A percentile compares a stretch with the other conserved stretches of the same genome.
phyloP scores from a whole-genome alignment of 1,140 invertebrate genomes.

The Drosophila ohnishii region DNA sequence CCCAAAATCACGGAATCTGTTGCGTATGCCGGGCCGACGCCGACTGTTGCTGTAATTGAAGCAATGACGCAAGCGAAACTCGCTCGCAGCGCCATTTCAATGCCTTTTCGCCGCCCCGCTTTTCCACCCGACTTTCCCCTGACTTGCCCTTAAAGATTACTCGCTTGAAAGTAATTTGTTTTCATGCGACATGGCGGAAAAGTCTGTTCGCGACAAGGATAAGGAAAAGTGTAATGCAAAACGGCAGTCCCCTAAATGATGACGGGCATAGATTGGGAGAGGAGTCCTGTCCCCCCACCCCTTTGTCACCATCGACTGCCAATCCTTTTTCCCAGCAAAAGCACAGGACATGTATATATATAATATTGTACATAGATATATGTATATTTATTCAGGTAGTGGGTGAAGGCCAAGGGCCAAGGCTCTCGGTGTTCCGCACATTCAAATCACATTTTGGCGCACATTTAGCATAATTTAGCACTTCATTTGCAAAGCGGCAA shows the following conservation, averaged over 20 bases:
- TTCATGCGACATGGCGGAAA: constrained; percentile 45
- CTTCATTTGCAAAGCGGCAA: constrained; percentile 60
- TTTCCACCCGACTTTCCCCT: background rate
- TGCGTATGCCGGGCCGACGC: constrained; percentile 21
- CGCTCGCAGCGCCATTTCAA: constrained; percentile 31
- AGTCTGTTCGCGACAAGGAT: constrained; percentile 44
- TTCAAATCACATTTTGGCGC: constrained; percentile 67
- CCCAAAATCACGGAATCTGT: constrained; percentile 28
- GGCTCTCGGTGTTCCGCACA: constrained; percentile 25
- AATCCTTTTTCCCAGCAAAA: constrained; percentile 12
- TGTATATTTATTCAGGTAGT: background rate
- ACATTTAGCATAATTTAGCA: constrained; percentile 80
- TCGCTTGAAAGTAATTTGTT: constrained; percentile 72
- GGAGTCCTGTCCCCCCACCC: background rate
- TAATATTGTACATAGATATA: background rate
- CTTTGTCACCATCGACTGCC: constrained; percentile 22
- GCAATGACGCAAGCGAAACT: constrained; percentile 71
- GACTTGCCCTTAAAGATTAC: constrained; percentile 32
- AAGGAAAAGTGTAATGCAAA: constrained; percentile 20
- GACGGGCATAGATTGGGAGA: constrained; percentile 31
- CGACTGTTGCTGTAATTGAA: constrained; percentile 63
- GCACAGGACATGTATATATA: background rate
- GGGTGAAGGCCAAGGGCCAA: constrained; percentile 9
- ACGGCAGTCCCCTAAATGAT: constrained; percentile 28
- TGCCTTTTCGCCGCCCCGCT: constrained; percentile 3